A percentile compares a stretch with the other conserved stretches of the same genome.
Evolutionary conservation across 2,888 invertebrate genomes (phyloP).

Genomic region (Pollenia amentaria): DNA sequence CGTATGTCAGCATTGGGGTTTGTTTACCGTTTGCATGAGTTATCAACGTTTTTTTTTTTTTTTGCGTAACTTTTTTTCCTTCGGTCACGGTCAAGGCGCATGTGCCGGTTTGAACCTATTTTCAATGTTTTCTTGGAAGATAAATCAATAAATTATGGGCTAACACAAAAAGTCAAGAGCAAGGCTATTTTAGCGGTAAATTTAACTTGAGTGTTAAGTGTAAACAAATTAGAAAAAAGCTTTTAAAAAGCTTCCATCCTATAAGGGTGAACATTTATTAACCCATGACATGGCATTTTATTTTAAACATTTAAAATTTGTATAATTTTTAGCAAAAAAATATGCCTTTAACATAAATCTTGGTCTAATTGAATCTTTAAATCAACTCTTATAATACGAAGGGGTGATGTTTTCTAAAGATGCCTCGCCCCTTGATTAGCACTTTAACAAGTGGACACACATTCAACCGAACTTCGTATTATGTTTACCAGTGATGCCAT

Average conservation of each 20-base stretch:
- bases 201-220: background rate
- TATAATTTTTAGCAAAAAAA: background rate
- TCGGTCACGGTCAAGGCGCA: constrained; percentile 77
- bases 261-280: constrained; percentile 11
- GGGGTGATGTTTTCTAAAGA: too few relatives aligned
- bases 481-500: too few relatives aligned
- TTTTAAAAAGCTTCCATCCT: constrained; percentile 53
- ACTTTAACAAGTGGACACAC: too few relatives aligned
- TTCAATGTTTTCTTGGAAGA: constrained; percentile 54
- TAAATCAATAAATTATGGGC: constrained; percentile 82
- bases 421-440: too few relatives aligned
- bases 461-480: too few relatives aligned
- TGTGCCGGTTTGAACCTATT: constrained; percentile 75
- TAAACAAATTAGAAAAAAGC: constrained; percentile 59
- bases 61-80: constrained; percentile 4
- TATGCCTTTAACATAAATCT: too few relatives aligned
- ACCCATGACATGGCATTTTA: background rate
- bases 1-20: constrained; percentile 12
- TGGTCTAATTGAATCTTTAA: too few relatives aligned
- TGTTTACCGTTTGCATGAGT: constrained; percentile 39
- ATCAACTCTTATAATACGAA: too few relatives aligned
- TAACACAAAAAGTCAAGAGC: constrained; percentile 81
- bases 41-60: background rate
- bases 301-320: too few relatives aligned
- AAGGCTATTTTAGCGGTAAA: constrained; percentile 75